Conservation (phyloP, 2,888 invertebrate genomes). For the Campoplex nolae region DNA sequence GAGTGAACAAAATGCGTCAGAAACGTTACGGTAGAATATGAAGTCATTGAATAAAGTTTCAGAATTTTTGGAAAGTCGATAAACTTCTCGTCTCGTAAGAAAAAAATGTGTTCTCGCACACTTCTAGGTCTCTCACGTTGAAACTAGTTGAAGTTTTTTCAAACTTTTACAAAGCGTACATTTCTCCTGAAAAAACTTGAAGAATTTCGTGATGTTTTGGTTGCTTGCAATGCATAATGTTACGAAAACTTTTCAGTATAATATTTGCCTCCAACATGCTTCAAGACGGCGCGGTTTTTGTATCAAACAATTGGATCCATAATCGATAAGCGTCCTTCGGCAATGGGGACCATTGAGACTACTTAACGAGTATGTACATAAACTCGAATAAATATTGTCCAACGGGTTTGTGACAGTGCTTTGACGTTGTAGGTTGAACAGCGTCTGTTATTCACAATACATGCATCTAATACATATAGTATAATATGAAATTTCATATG, state of each 20-base stretch:
- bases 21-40: not conserved
- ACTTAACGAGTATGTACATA: constrained; percentile 56
- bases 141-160: not conserved
- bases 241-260: not conserved
- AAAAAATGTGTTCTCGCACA: too few relatives aligned
- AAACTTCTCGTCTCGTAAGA: not conserved
- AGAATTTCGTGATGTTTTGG: not conserved
- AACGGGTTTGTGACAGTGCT: constrained; percentile 31
- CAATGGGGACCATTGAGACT: constrained; percentile 65
- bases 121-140: not conserved
- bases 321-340: constrained; percentile 67
- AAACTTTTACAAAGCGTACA: not conserved
- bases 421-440: constrained; percentile 51
- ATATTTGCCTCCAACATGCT: constrained; percentile 5
- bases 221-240: not conserved
- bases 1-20: not conserved
- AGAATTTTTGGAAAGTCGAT: not conserved
- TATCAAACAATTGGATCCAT: constrained; percentile 25
- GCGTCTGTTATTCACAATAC: constrained; percentile 5
- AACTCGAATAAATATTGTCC: constrained; percentile 67
- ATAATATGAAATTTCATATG: not conserved
- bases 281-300: not conserved
- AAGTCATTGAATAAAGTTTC: not conserved
- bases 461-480: not conserved
- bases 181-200: not conserved